Conservation (phyloP, 2,113 vertebrate genomes). For the Leptobrachium leishanense region DNA sequence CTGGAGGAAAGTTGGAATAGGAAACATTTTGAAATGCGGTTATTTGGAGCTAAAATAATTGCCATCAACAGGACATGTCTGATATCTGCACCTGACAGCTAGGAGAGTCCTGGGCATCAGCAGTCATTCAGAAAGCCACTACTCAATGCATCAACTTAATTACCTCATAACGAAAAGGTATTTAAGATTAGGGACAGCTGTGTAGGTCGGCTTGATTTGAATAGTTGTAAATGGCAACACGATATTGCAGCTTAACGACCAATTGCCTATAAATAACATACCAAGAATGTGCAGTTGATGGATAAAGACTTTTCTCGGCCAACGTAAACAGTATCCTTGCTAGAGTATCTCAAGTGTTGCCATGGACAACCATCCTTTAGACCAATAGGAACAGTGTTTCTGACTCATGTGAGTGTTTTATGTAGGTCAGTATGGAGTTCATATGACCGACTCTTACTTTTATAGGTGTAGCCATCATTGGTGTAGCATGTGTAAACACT, state of each 20-base stretch:
- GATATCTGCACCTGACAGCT: not conserved
- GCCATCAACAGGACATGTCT: too few species aligned
- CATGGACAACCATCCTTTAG: too few species aligned
- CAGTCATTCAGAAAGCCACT: conserved; percentile 15
- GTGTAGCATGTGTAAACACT: too few species aligned
- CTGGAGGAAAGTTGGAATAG: too few species aligned
- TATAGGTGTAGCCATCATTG: too few species aligned
- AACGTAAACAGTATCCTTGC: not conserved
- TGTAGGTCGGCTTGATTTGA: conserved; percentile 26
- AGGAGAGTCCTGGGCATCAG: not conserved
- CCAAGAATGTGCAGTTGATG: conserved; percentile 41
- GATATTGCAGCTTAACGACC: conserved; percentile 13
- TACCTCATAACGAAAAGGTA: conserved; percentile 22
- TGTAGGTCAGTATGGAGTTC: too few species aligned
- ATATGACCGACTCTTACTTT: too few species aligned
- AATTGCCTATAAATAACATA: conserved; percentile 39
- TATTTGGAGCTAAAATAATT: too few species aligned
- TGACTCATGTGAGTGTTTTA: too few species aligned
- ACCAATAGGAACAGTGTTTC: too few species aligned
- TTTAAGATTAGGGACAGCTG: conserved; percentile 34
- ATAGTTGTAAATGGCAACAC: conserved; percentile 38
- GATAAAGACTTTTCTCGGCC: conserved; percentile 27
- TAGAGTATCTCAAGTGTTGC: too few species aligned
- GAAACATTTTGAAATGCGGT: too few species aligned
- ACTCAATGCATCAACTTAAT: conserved; percentile 20